Evolutionary conservation across 2,113 vertebrate genomes (phyloP), one percentile per base, ranked within the genome.

Genomic region (Pelobates fuscus): DNA sequence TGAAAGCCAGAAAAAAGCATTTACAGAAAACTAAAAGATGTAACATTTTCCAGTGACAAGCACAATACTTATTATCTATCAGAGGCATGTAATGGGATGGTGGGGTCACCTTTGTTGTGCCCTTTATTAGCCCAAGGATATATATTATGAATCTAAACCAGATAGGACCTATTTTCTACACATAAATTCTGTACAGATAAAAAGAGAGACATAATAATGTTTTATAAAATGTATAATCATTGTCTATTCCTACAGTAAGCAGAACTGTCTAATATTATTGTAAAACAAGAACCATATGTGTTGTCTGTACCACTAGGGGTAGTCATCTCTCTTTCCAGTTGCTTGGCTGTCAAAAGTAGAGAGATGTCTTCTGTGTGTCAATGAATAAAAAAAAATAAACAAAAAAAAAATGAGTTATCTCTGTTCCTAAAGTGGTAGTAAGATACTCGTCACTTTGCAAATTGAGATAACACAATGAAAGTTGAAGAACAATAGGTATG

Each of bases 281-380:
- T 61, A 62, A 52, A 24, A 14, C 46, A 32, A 49, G 26, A 46
- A 43, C 43, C 18, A 61, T 61, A 37, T 54, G 60, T 37, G 49
- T 54, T 72, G n/a, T 23, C 67, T 49, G 27, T 61, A 61, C 73
- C 73, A 77, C 73, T 66, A 77, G 73, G 73, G 73, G 73, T 77
- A 61, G 64, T 68, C 65, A 77, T 77, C 73, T 27, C 73, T 67
- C 65, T 77, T 77, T 68, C 58, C 55, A 68, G 61, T 44, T 52
- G 57, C 32, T 55, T 60, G 44, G 30, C 59, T 76, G 55, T 44
- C 57, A 77, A 5, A 61, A 65, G 54, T 61, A 44, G 57, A 60
- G 37, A 20, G 57, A 41, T 68, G 73, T 26, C 73, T 68, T 5
- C 17, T 61, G 37, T 41, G 10, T 49, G 44, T 49, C 44, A 18